These are phyloP conservation scores for Tetraodon nigroviridis DNA, from an alignment of 2,113 vertebrate genomes.

Conservation along the genomic window DNA sequence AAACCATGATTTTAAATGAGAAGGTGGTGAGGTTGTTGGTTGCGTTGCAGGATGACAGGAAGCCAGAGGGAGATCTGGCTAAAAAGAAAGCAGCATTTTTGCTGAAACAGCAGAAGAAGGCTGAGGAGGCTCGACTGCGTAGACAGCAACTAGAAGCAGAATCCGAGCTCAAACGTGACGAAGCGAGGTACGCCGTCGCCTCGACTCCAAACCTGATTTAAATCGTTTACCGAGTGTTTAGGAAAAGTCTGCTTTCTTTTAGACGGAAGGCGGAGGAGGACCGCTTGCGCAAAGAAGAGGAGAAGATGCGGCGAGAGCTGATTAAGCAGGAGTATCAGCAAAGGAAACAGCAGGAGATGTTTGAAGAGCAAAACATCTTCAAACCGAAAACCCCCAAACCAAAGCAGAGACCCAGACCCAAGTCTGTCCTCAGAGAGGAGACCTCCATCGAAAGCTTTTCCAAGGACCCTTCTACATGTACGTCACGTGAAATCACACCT, in stretches of 20 bases:
- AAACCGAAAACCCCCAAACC: constrained; percentile 82
- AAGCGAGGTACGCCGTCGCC: constrained; percentile 77
- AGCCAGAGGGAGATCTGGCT: constrained; percentile 92
- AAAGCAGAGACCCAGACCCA: constrained; percentile 83
- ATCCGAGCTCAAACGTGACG: constrained; percentile 88
- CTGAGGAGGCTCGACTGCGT: constrained; percentile 86
- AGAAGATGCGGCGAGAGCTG: constrained; percentile 89
- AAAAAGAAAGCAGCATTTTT: constrained; percentile 93
- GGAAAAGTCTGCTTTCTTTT: background rate
- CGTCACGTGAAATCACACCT: constrained; percentile 35
- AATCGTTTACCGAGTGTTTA: background rate
- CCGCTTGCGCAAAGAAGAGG: constrained; percentile 90
- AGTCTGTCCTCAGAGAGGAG: constrained; percentile 86
- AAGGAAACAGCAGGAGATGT: constrained; percentile 88
- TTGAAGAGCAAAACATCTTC: constrained; percentile 88
- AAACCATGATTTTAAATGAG: no score
- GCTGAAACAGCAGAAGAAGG: constrained; percentile 94
- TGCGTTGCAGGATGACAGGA: constrained; percentile 85
- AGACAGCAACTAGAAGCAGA: constrained; percentile 90
- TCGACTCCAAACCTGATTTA: background rate
- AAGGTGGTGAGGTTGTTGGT: background rate
- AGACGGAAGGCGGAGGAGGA: constrained; percentile 96
- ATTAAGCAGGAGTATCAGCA: constrained; percentile 95
- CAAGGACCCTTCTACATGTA: constrained; percentile 83
- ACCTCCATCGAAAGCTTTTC: constrained; percentile 78